Evolutionary conservation across 2,797 vertebrate genomes (phyloP), one percentile per base, ranked within the genome.

Genomic region (Alouatta caraya): DNA sequence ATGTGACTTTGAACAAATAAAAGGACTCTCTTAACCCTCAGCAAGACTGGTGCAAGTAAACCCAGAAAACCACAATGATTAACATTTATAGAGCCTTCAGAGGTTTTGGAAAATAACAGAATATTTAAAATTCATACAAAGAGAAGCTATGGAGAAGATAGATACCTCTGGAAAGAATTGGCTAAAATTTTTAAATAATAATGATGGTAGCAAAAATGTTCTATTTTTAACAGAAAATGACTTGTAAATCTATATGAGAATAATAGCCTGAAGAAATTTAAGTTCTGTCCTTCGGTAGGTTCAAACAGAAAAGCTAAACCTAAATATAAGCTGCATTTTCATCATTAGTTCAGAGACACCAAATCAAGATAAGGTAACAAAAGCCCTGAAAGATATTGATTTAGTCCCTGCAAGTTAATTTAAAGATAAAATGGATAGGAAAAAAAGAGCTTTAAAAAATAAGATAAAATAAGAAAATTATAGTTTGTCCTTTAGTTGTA

Each of bases 331-430:
- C 67, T 72, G 12, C 24, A 88, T 55, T 94, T 91, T 80, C 1
- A 37, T 96, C 57, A 80, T 67, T 93, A 94, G 72, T 88, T 96
- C 37, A 73, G 28, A 94, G 93, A 94, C 6, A 81, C 5, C 24
- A 81, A 80, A 73, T 93, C 79, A 93, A 89, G 75, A 89, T 95
- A 96, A 90, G 44, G 30, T 57, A 93, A 87, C 61, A 96, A 94
- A 97, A 96, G 10, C 33, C 55, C 46, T 44, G 24, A 28, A 96
- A 64, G 1, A 89, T 88, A 97, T 94, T 93, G 84, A 97, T 96
- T 97, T 90, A 85, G 33, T 88, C 19, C 14, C n/a, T 52, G 50
- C 19, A 88, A 78, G 73, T 82, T 93, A 96, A 97, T 96, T 96
- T 92, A 90, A 90, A 96, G 76, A 96, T 97, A 93, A 95, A 73